Evolutionary conservation across 2,113 vertebrate species (phyloP).

Genomic region (Rousettus leschenaultii): DNA sequence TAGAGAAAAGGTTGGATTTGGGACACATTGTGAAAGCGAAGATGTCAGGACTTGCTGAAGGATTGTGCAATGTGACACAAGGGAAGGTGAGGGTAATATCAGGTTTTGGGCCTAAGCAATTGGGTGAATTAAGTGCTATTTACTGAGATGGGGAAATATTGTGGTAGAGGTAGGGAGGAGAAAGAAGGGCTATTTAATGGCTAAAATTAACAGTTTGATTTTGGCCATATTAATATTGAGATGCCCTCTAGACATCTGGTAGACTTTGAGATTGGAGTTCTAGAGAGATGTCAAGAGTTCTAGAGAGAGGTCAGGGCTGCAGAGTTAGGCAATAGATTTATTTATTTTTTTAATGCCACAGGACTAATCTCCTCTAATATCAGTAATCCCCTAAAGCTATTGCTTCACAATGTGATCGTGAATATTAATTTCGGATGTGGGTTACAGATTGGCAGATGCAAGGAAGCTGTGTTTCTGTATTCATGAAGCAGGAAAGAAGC

Average conservation of each 20-base stretch:
- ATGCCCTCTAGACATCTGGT: not conserved
- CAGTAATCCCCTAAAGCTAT: not conserved
- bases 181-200: not conserved
- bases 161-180: rapidly evolving
- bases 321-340: not conserved
- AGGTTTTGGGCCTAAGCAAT: not conserved
- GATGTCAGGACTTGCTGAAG: not conserved
- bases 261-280: not conserved
- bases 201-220: not conserved
- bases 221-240: not conserved
- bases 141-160: not conserved
- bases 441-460: not conserved
- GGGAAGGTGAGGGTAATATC: not conserved
- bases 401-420: not conserved
- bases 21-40: not conserved
- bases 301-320: not conserved
- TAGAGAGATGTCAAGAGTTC: not conserved
- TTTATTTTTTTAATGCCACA: not conserved
- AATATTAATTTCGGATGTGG: not conserved
- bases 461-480: conserved; percentile 12
- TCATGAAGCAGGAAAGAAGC: conserved; percentile 16
- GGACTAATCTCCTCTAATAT: not conserved
- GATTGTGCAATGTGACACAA: not conserved
- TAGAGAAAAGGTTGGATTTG: too few relatives aligned
- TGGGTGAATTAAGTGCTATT: not conserved